Conservation (phyloP, 1,140 invertebrate species). For the Hycleus phaleratus region DNA sequence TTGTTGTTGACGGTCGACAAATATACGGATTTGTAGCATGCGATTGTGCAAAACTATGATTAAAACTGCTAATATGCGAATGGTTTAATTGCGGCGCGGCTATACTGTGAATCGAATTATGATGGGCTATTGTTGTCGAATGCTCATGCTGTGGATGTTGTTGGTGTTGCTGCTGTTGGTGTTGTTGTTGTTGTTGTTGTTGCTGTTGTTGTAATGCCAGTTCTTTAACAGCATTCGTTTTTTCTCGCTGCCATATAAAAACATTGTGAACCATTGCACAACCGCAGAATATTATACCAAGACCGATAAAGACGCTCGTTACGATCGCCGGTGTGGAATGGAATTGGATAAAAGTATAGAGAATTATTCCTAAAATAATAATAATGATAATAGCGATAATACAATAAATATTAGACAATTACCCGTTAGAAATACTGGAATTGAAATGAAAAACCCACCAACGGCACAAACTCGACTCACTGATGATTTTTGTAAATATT, state of each 20-base stretch:
- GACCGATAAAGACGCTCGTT: slow-evolving; percentile 77
- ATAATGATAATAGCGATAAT: not conserved
- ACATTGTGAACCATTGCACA: slow-evolving; percentile 90
- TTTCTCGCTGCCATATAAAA: slow-evolving; percentile 87
- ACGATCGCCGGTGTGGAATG: slow-evolving; percentile 85
- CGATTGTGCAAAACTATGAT: slow-evolving; percentile 33
- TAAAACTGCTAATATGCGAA: slow-evolving; percentile 34
- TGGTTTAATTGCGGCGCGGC: slow-evolving; percentile 32
- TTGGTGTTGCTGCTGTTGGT: slow-evolving; percentile 22
- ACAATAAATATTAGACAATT: slow-evolving; percentile 28
- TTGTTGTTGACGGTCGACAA: slow-evolving; percentile 44
- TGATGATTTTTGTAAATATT: slow-evolving; percentile 85
- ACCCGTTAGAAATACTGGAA: slow-evolving; percentile 89
- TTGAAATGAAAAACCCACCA: slow-evolving; percentile 86
- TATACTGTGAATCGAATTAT: slow-evolving; percentile 35
- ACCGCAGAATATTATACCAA: slow-evolving; percentile 85
- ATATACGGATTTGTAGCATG: slow-evolving; percentile 36
- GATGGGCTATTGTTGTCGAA: not conserved
- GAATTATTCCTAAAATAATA: slow-evolving; percentile 69
- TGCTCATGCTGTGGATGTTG: slow-evolving; percentile 30
- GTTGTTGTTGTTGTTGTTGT: slow-evolving; percentile 17
- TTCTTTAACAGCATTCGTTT: slow-evolving; percentile 51
- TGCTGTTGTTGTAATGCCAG: slow-evolving; percentile 37
- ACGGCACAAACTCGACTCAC: slow-evolving; percentile 84
- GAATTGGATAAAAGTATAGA: slow-evolving; percentile 88